These are phyloP conservation scores for Sander vitreus DNA, from an alignment of 2,113 vertebrate species.

Conservation along the genomic window DNA sequence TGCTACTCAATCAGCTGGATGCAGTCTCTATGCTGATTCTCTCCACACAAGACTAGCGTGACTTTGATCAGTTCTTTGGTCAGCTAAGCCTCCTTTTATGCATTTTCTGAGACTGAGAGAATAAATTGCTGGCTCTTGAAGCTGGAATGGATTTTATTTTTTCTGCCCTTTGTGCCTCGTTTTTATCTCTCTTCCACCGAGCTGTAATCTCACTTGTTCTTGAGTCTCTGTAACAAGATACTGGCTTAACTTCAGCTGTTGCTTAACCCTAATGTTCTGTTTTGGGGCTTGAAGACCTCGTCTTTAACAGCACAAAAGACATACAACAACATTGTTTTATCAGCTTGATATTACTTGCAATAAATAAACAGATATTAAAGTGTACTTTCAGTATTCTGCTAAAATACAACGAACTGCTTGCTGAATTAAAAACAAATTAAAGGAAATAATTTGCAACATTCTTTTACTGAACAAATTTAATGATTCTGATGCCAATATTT, in stretches of 20 bases:
- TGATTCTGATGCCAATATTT: too few species aligned
- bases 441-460: too few species aligned
- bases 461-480: too few species aligned
- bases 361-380: too few species aligned
- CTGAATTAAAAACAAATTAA: too few species aligned
- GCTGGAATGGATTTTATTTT: background rate
- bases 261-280: background rate
- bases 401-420: too few species aligned
- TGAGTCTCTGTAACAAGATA: conserved; percentile 2
- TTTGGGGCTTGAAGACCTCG: background rate
- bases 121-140: background rate
- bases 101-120: conserved; percentile 2
- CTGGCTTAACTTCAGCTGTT: background rate
- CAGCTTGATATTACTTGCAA: background rate
- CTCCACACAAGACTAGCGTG: background rate
- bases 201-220: conserved; percentile 29
- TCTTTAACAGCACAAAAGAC: background rate
- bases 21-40: background rate
- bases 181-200: conserved; percentile 1
- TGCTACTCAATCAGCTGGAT: background rate
- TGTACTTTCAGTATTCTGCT: too few species aligned
- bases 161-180: background rate
- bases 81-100: background rate
- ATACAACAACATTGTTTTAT: background rate
- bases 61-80: background rate